Base-by-base conservation (phyloP, 1,140 invertebrate species). In the Drosophila micromelanica region DNA sequence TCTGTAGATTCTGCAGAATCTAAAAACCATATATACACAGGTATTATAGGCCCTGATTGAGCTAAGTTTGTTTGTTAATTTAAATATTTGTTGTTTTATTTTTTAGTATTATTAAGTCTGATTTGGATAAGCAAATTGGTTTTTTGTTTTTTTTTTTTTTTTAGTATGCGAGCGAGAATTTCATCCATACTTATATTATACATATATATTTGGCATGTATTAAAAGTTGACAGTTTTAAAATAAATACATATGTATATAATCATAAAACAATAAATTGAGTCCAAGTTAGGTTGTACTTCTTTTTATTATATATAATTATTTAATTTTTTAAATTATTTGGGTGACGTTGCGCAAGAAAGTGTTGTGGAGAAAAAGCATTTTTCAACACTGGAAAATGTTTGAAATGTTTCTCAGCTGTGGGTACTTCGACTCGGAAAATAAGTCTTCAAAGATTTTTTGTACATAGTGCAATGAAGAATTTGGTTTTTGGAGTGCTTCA, bases 1-100 rank as follows among this genome's bases (percentile, higher is more conserved):
- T 97, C 96, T 97, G 96, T 94, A 97, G 96, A 95, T 97, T 97
- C 96, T 97, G 96, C 96, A 97, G 97, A 96, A 97, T 97, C 97
- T 97, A 97, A 96, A 91, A 91, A 90, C 91, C 86, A 91, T 91
- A 92, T 81, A 91, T 86, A 91, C 74, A 89, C 76, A 89, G 73
- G 84, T 89, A 89, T 84, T 89, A 79, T 81, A 91, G 80, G 80
- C 90, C 90, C 90, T 87, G 76, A 84, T 90, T 77, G 79, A 64
- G 51, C 80, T 76, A 81, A 49, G 67, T 80, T 71, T 78, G 63
- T 76, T 80, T 86, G 52, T 80, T 85, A 68, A 67, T 54, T 74
- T 76, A 63, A 54, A 54, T 35, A 52, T 12, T 51, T 61, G 57
- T 73, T 30, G 49, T 55, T 51, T 46, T 32, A 23, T 72, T 78